Base-by-base conservation (phyloP, 2,888 invertebrate genomes). In the Copidosoma aretas region DNA sequence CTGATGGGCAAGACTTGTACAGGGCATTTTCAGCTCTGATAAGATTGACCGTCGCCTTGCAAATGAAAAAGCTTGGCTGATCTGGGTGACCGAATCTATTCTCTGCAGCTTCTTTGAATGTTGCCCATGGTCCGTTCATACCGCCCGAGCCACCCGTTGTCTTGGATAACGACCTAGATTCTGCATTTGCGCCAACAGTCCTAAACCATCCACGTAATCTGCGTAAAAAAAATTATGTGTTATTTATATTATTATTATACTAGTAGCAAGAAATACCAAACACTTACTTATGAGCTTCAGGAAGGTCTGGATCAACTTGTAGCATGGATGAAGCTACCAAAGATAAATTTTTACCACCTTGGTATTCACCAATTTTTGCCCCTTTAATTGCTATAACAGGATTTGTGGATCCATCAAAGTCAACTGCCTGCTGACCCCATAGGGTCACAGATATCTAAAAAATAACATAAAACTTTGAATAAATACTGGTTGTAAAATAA, bases 191-290 rank as follows among this genome's bases (percentile, higher is more conserved):
- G 8, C 94, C 95, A 39, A 90, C 91, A 74, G 90, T 89, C 81
- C 94, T 95, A 82, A 89, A 98, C 99, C 99, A 99, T 41, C 95
- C 94, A 65, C 93, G 89, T 57, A 99, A 86, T 74, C 81, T 82
- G 53, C 60, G 43, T 17, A 39, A 67, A 58, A 58, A 43, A 22
- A 49, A 63, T 46, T 12, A 24, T n/a, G 32, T 43, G 1, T 58
- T n/a, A n/a, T n/a, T n/a, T n/a, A 22, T 24, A 22, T 61, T 58
- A 21, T 19, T 51, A 62, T 56, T 59, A 19, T 52, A 52, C 62
- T 15, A 1, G 17, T 15, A 22, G 15, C 21, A 43, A 19, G 10
- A 60, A 32, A 2, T 61, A 10, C 12, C 24, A 56, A 32, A 24
- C 3, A 41, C 51, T 60, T 73, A 82, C 78, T 87, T 87, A 81